Base-by-base conservation (phyloP, 2,888 invertebrate genomes). In the Campoplex capitator region DNA sequence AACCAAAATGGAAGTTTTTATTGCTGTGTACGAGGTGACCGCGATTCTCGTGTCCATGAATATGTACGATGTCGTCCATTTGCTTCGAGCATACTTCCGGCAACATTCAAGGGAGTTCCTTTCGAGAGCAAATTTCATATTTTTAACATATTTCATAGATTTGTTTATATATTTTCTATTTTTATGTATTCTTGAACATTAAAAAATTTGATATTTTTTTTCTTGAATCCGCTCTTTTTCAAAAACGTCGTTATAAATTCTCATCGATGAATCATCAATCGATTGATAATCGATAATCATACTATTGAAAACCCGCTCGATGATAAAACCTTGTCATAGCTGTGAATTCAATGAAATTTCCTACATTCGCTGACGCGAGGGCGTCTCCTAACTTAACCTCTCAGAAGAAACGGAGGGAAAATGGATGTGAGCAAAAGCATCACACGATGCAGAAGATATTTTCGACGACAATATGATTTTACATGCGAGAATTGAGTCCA, bases 41-140 rank as follows among this genome's bases (percentile, higher is more conserved):
- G 56, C 54, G 54, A 51, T 73, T 73, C 35, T 54, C 54, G 73
- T 54, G n/a, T 71, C 28, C 54, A 74, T 35, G 56, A 35, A 74
- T 18, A 56, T 11, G 38, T 38, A 23, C 9, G 18, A 18, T 35
- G 32, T 7, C 4, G 51, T 71, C 13, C 32, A 23, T 70, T 70
- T 45, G 9, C 45, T 23, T 23, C 65, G 65, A 38, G 35, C 16
- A 65, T 42, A 45, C 42, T 75, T 58, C 75, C 75, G 75, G 74
- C 54, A 51, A n/a, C 51, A n/a, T 18, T 18, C 51, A 51, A 3
- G 18, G 7, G 18, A 51, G 18, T 1, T 0, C n/a, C 18, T 51
- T 51, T 51, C 18, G 11, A 45, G 4, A 18, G 51, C 18, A 18
- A 38, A 38, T 38, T 38, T 38, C 38, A 38, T 38, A 38, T 38